Evolutionary conservation across 2,113 vertebrate genomes (phyloP), one percentile per base, ranked within the genome.

Genomic region (Notarius quadriscutis): DNA sequence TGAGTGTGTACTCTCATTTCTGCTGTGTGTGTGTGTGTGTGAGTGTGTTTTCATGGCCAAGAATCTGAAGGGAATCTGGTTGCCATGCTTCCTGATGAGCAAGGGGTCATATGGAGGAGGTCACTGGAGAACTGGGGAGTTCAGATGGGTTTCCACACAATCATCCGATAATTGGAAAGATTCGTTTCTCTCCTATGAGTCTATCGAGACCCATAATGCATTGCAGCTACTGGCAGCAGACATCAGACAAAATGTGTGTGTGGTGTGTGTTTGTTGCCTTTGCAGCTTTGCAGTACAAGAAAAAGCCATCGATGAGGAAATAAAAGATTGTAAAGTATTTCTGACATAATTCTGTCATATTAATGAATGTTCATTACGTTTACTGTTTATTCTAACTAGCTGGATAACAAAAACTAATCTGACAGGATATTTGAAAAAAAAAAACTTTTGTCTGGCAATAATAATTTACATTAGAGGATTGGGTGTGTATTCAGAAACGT

Each of bases 61-160:
- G 14, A 51, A 57, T 63, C 84, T 62, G 8, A 27, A 50, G 58
- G 25, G 84, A 86, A 30, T 79, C 17, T 15, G 12, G n/a, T 30
- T 86, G 84, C 60, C 17, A 4, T 6, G 58, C 58, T 53, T 63
- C 60, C 60, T 1, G 10, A 27, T 30, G 17, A 85, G 69, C 34
- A 2, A 84, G 34, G 58, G 74, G 60, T 63, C 62, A 63, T 6
- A 1, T 55, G 53, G 67, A 57, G 69, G 55, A 55, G 74, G 58
- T 65, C 74, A 53, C 25, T 27, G 51, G 84, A 65, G 57, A 20
- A 72, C 11, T 48, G 5, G 84, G 55, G 48, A 25, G 84, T 67
- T 67, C 75, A 65, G 84, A 34, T 18, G 27, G 75, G 74, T 65
- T 55, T 84, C 51, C 69, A 84, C 69, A 74, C 83, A 57, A 63